These are phyloP conservation scores for Saturnia japonica DNA, from an alignment of 2,888 invertebrate species.

Conservation along the genomic window DNA sequence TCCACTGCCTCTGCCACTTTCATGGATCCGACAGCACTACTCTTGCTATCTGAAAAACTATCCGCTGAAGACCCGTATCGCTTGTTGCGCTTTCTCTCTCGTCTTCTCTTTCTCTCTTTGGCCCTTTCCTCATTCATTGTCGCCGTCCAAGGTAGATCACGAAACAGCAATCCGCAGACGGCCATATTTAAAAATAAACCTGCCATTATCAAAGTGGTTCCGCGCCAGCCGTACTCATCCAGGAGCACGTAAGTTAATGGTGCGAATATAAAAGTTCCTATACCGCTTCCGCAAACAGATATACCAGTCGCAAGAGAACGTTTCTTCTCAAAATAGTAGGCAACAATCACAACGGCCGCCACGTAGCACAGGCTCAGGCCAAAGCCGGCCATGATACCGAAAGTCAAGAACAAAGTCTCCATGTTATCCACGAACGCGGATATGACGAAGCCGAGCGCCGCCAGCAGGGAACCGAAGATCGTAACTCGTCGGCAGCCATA, in stretches of 20 bases:
- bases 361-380: conserved; percentile 94
- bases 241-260: conserved; percentile 88
- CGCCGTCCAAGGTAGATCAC: conserved; percentile 84
- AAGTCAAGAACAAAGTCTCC: conserved; percentile 89
- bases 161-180: conserved; percentile 91
- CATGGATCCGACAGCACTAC: conserved; percentile 84
- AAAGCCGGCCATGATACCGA: conserved; percentile 92
- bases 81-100: conserved; percentile 81
- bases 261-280: conserved; percentile 93
- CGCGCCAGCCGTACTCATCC: conserved; percentile 91
- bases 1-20: conserved; percentile 58
- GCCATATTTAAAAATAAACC: conserved; percentile 91
- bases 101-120: conserved; percentile 83
- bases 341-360: conserved; percentile 94
- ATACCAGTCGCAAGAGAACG: conserved; percentile 93
- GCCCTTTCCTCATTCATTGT: conserved; percentile 83
- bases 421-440: conserved; percentile 89
- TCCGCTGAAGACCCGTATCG: conserved; percentile 85
- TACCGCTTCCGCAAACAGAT: conserved; percentile 93
- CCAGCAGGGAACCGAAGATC: conserved; percentile 88
- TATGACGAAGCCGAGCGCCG: conserved; percentile 88
- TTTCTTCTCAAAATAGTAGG: conserved; percentile 93
- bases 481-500: conserved; percentile 91
- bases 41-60: conserved; percentile 86
- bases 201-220: conserved; percentile 90